Conservation (phyloP, 2,888 invertebrate genomes). For the Tridacna crocea region DNA sequence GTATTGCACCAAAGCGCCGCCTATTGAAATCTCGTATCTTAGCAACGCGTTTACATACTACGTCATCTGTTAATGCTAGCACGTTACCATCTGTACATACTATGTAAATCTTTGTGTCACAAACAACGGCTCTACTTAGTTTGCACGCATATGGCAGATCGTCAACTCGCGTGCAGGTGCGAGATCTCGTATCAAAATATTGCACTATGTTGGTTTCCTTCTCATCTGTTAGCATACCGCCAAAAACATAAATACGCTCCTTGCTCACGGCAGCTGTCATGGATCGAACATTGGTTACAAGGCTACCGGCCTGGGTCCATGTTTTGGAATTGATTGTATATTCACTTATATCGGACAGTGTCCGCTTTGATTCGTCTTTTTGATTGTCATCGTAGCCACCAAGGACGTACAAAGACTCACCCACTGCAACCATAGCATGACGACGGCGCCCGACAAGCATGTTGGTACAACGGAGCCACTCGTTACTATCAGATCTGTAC, state of each 20-base stretch:
- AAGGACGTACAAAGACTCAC: conserved; percentile 69
- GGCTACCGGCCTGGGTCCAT: conserved; percentile 63
- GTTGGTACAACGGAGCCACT: conserved; percentile 69
- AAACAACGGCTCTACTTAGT: conserved; percentile 67
- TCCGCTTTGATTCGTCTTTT: conserved; percentile 65
- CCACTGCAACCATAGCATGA: conserved; percentile 73
- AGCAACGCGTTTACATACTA: conserved; percentile 55
- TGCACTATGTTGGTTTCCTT: conserved; percentile 71
- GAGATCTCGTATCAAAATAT: conserved; percentile 69
- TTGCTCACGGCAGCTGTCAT: conserved; percentile 70
- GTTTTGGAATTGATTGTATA: conserved; percentile 66
- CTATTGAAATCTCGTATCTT: conserved; percentile 67
- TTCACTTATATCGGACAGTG: conserved; percentile 67
- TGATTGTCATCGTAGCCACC: conserved; percentile 74
- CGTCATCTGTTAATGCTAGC: conserved; percentile 64
- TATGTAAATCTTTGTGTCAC: conserved; percentile 67
- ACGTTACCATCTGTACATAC: conserved; percentile 72
- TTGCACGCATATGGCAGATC: conserved; percentile 69
- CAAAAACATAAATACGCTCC: conserved; percentile 73
- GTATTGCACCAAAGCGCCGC: conserved; percentile 67
- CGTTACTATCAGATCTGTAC: conserved; percentile 69
- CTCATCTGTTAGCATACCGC: conserved; percentile 68
- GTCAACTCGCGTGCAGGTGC: conserved; percentile 60
- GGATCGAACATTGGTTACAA: conserved; percentile 64
- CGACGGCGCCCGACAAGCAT: conserved; percentile 69